Evolutionary conservation across 1,140 invertebrate species (phyloP).

Genomic region (Proales similis): DNA sequence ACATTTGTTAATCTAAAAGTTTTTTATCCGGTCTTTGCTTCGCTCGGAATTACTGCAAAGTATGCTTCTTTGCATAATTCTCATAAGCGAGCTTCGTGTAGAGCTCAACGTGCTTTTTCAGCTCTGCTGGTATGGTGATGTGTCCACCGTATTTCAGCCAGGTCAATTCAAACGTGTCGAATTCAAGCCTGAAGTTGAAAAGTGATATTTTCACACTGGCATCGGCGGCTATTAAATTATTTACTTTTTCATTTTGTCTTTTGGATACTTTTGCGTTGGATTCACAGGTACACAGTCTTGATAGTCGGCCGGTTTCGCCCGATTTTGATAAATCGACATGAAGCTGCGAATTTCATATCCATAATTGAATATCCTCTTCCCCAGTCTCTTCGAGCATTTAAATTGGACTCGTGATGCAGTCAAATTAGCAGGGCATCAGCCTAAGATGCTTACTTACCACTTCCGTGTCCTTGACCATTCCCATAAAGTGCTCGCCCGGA

Average conservation of each 20-base stretch:
- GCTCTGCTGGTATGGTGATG: not conserved
- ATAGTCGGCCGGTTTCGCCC: not conserved
- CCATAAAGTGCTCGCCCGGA: not conserved
- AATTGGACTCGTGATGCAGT: not conserved
- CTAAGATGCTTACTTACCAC: too few species aligned
- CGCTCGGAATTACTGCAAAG: too few species aligned
- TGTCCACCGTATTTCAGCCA: not conserved
- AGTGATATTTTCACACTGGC: not conserved
- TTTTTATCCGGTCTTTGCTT: too few species aligned
- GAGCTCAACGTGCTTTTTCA: not conserved
- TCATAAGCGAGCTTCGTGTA: conserved; percentile 37
- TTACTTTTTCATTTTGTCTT: not conserved
- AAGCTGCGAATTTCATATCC: not conserved
- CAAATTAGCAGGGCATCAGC: not conserved
- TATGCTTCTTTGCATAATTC: too few species aligned
- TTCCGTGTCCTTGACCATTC: not conserved
- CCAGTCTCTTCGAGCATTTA: not conserved
- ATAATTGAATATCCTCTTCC: not conserved
- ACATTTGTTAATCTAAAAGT: too few species aligned
- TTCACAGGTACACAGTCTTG: not conserved
- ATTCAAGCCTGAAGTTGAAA: not conserved
- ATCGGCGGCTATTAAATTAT: not conserved
- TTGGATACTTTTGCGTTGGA: not conserved
- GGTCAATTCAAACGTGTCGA: not conserved
- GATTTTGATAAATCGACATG: not conserved